phyloP scores from a whole-genome alignment of 1,140 invertebrate species.

The Halesus radiatus region DNA sequence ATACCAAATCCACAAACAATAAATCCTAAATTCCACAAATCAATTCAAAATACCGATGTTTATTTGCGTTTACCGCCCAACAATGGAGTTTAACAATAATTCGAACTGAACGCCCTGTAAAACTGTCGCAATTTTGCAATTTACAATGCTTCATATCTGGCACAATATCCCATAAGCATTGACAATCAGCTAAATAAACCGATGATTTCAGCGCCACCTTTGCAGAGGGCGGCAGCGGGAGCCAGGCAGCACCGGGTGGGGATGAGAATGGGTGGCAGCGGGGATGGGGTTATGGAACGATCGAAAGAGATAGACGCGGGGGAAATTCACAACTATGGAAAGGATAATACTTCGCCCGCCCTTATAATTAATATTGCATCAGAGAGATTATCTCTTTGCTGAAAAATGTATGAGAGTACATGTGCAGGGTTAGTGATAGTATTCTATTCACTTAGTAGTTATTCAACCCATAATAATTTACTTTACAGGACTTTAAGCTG shows the following conservation, averaged over 20 bases:
- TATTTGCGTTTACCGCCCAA: no score
- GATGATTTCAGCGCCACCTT: conserved; percentile 21
- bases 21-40: no score
- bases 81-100: neutral
- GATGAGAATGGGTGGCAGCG: neutral
- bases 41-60: no score
- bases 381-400: conserved; percentile 16
- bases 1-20: neutral
- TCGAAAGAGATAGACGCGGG: neutral
- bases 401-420: no score
- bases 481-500: no score
- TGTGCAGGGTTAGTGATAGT: no score
- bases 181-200: conserved; percentile 39
- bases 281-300: neutral
- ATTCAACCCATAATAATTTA: no score
- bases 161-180: conserved; percentile 37
- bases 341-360: conserved; percentile 3
- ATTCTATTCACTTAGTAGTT: no score
- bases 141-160: conserved; percentile 31
- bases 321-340: neutral
- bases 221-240: neutral
- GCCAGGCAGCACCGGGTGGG: neutral
- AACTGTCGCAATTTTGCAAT: conserved; percentile 31
- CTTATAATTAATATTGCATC: conserved; percentile 9
- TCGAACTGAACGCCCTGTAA: conserved; percentile 4